phyloP scores from a whole-genome alignment of 1,140 invertebrate species.

The Chelonus insularis region DNA sequence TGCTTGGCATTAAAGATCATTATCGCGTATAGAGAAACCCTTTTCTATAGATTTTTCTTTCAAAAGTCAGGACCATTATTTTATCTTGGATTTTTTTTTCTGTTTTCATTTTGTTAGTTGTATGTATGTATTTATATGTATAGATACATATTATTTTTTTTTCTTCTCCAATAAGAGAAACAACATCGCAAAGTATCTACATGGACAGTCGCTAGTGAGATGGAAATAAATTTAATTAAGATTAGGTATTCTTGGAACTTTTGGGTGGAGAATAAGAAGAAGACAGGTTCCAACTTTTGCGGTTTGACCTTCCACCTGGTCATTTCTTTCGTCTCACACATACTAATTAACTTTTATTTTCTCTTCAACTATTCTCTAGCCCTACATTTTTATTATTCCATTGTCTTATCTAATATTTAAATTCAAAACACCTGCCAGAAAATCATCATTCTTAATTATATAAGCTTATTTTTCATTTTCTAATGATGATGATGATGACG shows the following conservation, averaged over 20 bases:
- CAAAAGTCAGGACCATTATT: background rate
- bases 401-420: no score
- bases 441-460: no score
- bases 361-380: slow-evolving; percentile 17
- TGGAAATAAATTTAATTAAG: slow-evolving; percentile 61
- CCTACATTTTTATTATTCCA: no score
- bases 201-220: slow-evolving; percentile 35
- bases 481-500: no score
- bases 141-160: slow-evolving; percentile 10
- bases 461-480: no score
- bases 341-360: slow-evolving; percentile 13
- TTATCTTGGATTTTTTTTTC: background rate
- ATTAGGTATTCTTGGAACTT: slow-evolving; percentile 56
- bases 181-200: slow-evolving; percentile 29
- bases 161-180: slow-evolving; percentile 3
- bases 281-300: slow-evolving; percentile 37
- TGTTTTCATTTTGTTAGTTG: slow-evolving; percentile 31
- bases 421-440: no score
- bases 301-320: slow-evolving; percentile 41
- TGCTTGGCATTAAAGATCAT: background rate
- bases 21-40: background rate
- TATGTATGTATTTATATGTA: slow-evolving; percentile 24
- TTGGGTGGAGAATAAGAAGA: background rate
- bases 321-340: slow-evolving; percentile 23
- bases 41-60: background rate